Evolutionary conservation across 1,140 invertebrate genomes (phyloP).

Genomic region (Cotesia chilonis): DNA sequence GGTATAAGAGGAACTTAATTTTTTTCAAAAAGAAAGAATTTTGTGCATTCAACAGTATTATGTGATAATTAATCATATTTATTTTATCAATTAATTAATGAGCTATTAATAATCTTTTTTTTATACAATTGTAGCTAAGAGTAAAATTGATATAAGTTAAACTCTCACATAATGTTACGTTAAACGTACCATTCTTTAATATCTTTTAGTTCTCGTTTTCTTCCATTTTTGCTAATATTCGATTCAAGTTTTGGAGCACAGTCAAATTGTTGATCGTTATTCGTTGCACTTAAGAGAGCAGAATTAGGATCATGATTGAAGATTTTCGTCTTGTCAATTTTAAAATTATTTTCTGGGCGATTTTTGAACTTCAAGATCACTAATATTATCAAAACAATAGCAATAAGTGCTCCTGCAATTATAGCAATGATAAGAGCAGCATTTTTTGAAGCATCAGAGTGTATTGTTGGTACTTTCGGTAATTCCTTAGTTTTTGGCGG

Average conservation of each 20-base stretch:
- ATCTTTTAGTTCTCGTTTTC: slow-evolving; percentile 84
- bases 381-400: slow-evolving; percentile 88
- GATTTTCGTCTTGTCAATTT: slow-evolving; percentile 86
- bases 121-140: slow-evolving; percentile 6
- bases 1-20: too few relatives aligned
- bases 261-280: slow-evolving; percentile 63
- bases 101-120: too few relatives aligned
- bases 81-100: too few relatives aligned
- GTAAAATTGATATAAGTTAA: too few relatives aligned
- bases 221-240: slow-evolving; percentile 66
- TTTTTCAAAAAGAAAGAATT: too few relatives aligned
- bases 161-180: slow-evolving; percentile 38
- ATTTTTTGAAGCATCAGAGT: slow-evolving; percentile 76
- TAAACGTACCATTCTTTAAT: slow-evolving; percentile 95
- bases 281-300: slow-evolving; percentile 70
- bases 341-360: slow-evolving; percentile 86
- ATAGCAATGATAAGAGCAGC: slow-evolving; percentile 86
- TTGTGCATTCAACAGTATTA: too few relatives aligned
- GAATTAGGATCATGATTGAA: slow-evolving; percentile 79
- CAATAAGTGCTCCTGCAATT: slow-evolving; percentile 89
- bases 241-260: slow-evolving; percentile 58
- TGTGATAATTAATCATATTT: too few relatives aligned
- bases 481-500: slow-evolving; percentile 49
- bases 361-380: slow-evolving; percentile 90
- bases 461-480: slow-evolving; percentile 65